A percentile compares a stretch with the other conserved stretches of the same genome.
Conservation (phyloP, 2,113 vertebrate species). For the Megalops atlanticus region DNA sequence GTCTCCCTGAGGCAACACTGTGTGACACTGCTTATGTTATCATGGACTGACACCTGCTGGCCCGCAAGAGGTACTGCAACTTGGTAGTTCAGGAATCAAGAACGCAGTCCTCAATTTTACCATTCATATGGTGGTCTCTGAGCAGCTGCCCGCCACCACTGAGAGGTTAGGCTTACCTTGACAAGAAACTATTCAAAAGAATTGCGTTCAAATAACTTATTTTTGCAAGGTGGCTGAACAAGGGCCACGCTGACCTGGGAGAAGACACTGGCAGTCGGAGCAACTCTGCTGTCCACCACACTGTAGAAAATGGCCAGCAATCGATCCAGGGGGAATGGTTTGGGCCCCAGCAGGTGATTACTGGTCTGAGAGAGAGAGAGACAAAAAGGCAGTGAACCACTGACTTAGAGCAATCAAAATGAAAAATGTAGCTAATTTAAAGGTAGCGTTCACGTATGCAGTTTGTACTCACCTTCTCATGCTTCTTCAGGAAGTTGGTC, state of each 20-base stretch:
- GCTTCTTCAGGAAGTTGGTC: constrained; percentile 90
- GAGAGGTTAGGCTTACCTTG: neutral
- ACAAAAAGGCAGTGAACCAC: neutral
- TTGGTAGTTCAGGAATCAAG: neutral
- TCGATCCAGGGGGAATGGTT: constrained; percentile 92
- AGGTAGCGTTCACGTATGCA: neutral
- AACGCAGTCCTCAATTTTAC: neutral
- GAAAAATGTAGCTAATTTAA: neutral
- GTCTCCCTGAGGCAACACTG: neutral
- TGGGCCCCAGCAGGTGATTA: constrained; percentile 96
- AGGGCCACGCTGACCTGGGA: constrained; percentile 77
- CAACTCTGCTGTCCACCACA: constrained; percentile 91
- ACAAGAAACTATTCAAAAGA: too few relatives aligned
- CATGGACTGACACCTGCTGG: neutral
- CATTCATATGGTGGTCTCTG: neutral
- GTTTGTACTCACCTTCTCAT: constrained; percentile 84
- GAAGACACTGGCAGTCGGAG: constrained; percentile 91
- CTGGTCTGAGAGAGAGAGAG: constrained; percentile 77
- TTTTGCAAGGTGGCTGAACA: constrained; percentile 23
- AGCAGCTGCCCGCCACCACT: neutral
- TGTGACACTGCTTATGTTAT: neutral
- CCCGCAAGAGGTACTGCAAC: neutral
- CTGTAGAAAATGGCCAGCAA: constrained; percentile 94
- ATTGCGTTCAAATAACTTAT: too few relatives aligned
- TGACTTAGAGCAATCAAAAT: too few relatives aligned